Evolutionary conservation across 1,140 invertebrate genomes (phyloP).

Genomic region (Ceratitis capitata): DNA sequence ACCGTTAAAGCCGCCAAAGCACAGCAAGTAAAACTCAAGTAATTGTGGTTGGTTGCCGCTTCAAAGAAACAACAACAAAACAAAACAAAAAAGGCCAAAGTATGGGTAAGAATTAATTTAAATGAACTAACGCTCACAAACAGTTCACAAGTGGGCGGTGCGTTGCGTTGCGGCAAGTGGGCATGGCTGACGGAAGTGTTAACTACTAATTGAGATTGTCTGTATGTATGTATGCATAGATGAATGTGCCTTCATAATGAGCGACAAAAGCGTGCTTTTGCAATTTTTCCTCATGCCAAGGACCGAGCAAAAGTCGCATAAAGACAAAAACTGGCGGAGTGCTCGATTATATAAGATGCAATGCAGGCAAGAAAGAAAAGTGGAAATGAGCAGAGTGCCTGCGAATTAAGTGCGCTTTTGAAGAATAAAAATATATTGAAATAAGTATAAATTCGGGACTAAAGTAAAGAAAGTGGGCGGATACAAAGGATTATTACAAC

Average conservation of each 20-base stretch:
- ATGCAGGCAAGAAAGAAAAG: neutral
- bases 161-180: too few relatives aligned
- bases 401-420: neutral
- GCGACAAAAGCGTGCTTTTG: neutral
- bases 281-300: neutral
- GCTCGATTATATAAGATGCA: neutral
- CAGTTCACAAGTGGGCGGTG: neutral
- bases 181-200: constrained; percentile 10
- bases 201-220: constrained; percentile 10
- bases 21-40: neutral
- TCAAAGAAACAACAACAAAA: too few relatives aligned
- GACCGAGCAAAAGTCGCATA: neutral
- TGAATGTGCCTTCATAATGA: neutral
- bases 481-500: neutral
- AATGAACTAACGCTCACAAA: constrained; percentile 7
- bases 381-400: neutral
- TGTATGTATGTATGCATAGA: neutral
- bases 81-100: too few relatives aligned
- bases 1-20: neutral
- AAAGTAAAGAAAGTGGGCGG: neutral
- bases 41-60: neutral
- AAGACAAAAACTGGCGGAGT: constrained; percentile 24
- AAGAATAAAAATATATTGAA: constrained; percentile 21
- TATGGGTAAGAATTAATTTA: constrained; percentile 16
- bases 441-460: neutral